Conservation (phyloP, 2,113 vertebrate species). For the Phaethornis superciliosus region DNA sequence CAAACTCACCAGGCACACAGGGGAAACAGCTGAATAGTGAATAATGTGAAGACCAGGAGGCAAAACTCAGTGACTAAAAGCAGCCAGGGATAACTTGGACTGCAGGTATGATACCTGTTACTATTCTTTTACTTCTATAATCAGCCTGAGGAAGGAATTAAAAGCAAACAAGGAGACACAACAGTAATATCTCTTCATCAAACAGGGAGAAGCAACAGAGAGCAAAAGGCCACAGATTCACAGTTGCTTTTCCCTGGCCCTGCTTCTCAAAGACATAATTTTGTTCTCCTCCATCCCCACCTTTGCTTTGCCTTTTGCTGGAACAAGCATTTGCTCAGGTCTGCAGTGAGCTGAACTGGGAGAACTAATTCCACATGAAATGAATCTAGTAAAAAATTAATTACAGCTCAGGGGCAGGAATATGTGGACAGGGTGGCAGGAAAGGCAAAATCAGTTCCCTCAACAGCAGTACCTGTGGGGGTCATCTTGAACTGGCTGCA, state of each 20-base stretch:
- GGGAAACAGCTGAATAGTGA: not conserved
- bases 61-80: not conserved
- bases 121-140: not conserved
- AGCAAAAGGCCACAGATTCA: not conserved
- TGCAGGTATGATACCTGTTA: not conserved
- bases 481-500: not conserved
- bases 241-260: not conserved
- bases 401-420: slow-evolving; percentile 3
- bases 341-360: not conserved
- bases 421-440: not conserved
- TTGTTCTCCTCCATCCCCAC: not conserved
- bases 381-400: slow-evolving; percentile 21
- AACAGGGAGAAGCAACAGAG: not conserved
- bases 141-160: not conserved
- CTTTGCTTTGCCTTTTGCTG: not conserved
- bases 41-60: not conserved
- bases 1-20: not conserved
- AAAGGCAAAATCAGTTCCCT: not conserved
- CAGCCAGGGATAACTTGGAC: not conserved
- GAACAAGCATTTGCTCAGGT: not conserved
- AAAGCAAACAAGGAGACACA: slow-evolving; percentile 22
- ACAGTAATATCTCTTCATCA: not conserved
- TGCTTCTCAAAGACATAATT: fast-evolving
- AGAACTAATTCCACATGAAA: slow-evolving; percentile 40
- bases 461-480: not conserved